These are phyloP conservation scores for Sarcophaga bullata DNA, from an alignment of 1,140 invertebrate genomes.

Conservation along the genomic window DNA sequence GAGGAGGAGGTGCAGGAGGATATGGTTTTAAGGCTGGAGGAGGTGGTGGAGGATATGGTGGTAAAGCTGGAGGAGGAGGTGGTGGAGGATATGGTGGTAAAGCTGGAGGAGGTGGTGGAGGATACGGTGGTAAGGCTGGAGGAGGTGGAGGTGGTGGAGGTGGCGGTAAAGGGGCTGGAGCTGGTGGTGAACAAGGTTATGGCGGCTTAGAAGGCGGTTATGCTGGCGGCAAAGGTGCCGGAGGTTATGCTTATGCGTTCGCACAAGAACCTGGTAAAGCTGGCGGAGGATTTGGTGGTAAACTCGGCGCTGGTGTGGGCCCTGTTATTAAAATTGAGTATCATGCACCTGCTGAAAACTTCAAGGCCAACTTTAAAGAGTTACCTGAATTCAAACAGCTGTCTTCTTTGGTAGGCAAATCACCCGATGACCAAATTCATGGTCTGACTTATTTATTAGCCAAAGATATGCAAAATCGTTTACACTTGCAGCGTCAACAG, in stretches of 20 bases:
- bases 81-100: neutral
- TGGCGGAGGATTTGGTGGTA: neutral
- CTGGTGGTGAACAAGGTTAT: neutral
- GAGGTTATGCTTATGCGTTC: constrained; percentile 6
- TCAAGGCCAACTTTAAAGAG: constrained; percentile 59
- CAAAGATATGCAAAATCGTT: constrained; percentile 62
- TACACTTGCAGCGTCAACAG: constrained; percentile 57
- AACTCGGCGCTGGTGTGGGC: neutral
- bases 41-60: neutral
- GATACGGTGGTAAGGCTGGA: constrained; percentile 67
- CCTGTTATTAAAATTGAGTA: constrained; percentile 60
- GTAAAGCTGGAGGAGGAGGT: neutral
- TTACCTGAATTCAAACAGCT: constrained; percentile 57
- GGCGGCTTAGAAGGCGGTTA: neutral
- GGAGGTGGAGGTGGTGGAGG: neutral
- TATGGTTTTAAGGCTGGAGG: neutral
- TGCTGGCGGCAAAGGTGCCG: neutral
- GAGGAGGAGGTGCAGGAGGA: constrained; percentile 42
- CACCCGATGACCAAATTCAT: constrained; percentile 62
- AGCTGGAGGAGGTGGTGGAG: constrained; percentile 68
- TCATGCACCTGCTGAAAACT: constrained; percentile 50
- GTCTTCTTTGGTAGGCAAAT: constrained; percentile 60
- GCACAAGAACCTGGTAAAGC: neutral
- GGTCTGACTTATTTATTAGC: constrained; percentile 60
- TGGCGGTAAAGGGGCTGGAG: neutral